phyloP scores from a whole-genome alignment of 2,113 vertebrate species.

The Nycticryphes semicollaris region DNA sequence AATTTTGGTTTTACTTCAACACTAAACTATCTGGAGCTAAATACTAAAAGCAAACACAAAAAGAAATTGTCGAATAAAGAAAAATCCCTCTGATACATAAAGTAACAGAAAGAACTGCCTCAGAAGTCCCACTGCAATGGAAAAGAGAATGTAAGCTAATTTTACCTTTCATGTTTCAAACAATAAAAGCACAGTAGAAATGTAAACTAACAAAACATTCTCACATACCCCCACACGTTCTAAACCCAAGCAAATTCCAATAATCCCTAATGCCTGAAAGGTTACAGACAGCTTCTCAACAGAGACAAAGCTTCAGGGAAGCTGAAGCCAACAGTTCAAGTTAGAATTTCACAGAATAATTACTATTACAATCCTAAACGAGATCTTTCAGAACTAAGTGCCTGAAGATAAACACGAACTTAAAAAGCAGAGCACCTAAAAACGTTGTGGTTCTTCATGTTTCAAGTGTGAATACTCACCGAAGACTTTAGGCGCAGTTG shows the following conservation, averaged over 20 bases:
- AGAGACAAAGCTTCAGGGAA: conserved; percentile 42
- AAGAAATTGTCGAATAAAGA: neutral
- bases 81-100: neutral
- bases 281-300: conserved; percentile 50
- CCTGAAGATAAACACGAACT: neutral
- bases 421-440: conserved; percentile 19
- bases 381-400: neutral
- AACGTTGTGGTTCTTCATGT: neutral
- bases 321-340: conserved; percentile 63
- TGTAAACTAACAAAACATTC: conserved; percentile 45
- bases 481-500: neutral
- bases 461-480: neutral
- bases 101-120: conserved; percentile 58
- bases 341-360: conserved; percentile 41
- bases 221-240: neutral
- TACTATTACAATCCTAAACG: conserved; percentile 11
- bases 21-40: conserved; percentile 9
- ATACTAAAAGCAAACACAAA: conserved; percentile 18
- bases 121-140: conserved; percentile 37
- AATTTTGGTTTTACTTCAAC: neutral
- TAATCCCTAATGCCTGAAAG: conserved; percentile 48
- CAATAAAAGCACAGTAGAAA: conserved; percentile 13
- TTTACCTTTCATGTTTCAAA: conserved; percentile 35
- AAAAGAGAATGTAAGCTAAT: conserved; percentile 50
- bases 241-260: conserved; percentile 62